Base-by-base conservation (phyloP, 2,888 invertebrate genomes). In the Caenorhabditis virilis region DNA sequence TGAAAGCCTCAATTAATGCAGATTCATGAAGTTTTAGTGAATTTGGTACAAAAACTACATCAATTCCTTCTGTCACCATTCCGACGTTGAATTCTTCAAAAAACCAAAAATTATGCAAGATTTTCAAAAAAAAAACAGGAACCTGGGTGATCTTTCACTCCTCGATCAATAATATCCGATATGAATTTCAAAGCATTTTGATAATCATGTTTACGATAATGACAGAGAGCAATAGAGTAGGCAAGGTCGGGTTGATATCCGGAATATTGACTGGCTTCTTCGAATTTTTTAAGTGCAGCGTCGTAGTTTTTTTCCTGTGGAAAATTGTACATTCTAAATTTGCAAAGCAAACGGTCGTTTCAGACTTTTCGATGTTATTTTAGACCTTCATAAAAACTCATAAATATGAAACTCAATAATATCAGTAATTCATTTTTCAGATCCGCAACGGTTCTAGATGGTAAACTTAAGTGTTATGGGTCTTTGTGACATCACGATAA, bases 1-100 rank as follows among this genome's bases (percentile, higher is more conserved):
- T 98, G 83, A 97, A 93, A 0, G 97, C 95, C 86, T 98, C 98
- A 13, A 98, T 92, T 2, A 98, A 88, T 20, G 95, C 94, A 3
- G 97, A 95, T 84, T 95, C 91, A 81, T 97, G 95, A 59, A 98
- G 87, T 0, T 91, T 91, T 58, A 93, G 86, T 0, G 94, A 93
- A 84, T 95, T 95, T 0, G 97, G 97, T 33, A 98, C 95, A 82
- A 95, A 95, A 67, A 95, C 89, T 0, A 93, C 91, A 72, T 87
- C 87, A 47, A 86, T 84, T 16, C 87, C 87, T 84, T 97, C 97
- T 7, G 62, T 48, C 4, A 57, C 59, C 41, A 64, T 47, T 15
- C 73, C 73, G 9, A 73, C 52, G 20, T 63, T 62, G 42, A 74
- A 65, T 52, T 76, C 76, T 75, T n/a, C n/a, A n/a, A n/a, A n/a